Percentiles rank a stretch among this genome's conserved stretches.
phyloP scores from a whole-genome alignment of 1,140 invertebrate species.

The Cydia amplana region DNA sequence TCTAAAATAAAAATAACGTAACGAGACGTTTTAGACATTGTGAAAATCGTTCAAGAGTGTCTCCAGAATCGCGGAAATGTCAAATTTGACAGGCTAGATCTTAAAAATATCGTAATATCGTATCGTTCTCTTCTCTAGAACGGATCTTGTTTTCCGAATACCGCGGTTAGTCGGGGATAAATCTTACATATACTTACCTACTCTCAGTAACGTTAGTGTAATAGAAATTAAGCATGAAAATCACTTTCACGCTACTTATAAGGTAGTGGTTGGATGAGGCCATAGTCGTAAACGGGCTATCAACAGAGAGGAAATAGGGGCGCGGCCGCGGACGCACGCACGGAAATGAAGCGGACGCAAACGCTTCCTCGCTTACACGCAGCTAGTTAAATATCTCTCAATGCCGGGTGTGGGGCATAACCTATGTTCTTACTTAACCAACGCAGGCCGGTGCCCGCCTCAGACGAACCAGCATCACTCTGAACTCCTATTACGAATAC shows the following conservation, averaged over 20 bases:
- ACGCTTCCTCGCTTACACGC: conserved; percentile 43
- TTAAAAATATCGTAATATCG: no score
- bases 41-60: no score
- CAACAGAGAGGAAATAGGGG: conserved; percentile 51
- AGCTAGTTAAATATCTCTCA: conserved; percentile 36
- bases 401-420: background rate
- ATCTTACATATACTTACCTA: background rate
- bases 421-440: background rate
- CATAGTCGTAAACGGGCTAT: conserved; percentile 48
- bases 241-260: conserved; percentile 7
- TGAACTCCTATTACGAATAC: no score
- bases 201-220: background rate
- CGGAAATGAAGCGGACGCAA: conserved; percentile 59
- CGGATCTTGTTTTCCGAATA: no score
- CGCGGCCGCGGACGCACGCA: conserved; percentile 49
- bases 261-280: conserved; percentile 31
- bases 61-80: no score
- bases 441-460: background rate
- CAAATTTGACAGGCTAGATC: no score
- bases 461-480: background rate
- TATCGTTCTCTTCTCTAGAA: no score
- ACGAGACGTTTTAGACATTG: no score
- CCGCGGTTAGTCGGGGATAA: no score
- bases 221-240: conserved; percentile 4
- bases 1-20: no score